Percentiles rank a stretch among this genome's conserved stretches.
phyloP scores from a whole-genome alignment of 1,140 invertebrate species.

The Bombus breviceps region DNA sequence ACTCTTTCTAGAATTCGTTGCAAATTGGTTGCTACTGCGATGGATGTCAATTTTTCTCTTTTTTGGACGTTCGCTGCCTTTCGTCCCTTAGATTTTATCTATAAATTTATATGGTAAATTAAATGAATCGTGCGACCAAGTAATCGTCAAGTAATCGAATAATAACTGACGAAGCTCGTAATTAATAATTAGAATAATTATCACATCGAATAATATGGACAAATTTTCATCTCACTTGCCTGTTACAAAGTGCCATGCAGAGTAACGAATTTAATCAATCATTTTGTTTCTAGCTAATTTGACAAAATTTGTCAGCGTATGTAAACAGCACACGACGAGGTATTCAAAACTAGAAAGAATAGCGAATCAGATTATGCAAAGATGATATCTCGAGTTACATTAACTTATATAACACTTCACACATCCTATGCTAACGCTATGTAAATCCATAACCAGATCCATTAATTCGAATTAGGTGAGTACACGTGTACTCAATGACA shows the following conservation, averaged over 20 bases:
- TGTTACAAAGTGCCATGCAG: too few relatives aligned
- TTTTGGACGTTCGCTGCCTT: not conserved
- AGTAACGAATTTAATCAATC: too few relatives aligned
- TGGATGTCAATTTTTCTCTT: not conserved
- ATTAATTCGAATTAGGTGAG: not conserved
- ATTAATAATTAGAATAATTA: too few relatives aligned
- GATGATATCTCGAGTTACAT: not conserved
- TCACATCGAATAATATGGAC: too few relatives aligned
- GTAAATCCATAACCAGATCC: conserved; percentile 21
- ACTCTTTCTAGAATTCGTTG: not conserved
- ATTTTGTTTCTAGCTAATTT: too few relatives aligned
- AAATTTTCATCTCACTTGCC: too few relatives aligned
- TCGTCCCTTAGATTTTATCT: not conserved
- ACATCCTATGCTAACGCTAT: not conserved
- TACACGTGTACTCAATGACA: not conserved
- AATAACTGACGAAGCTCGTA: too few relatives aligned
- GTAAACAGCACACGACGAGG: too few relatives aligned
- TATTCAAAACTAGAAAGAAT: not conserved
- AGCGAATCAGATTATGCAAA: not conserved
- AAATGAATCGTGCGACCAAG: too few relatives aligned
- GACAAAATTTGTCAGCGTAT: too few relatives aligned
- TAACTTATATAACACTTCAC: not conserved
- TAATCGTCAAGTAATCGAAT: too few relatives aligned
- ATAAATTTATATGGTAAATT: too few relatives aligned
- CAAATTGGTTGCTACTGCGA: not conserved